These are phyloP conservation scores for Notarius lentiginosus DNA, from an alignment of 2,113 vertebrate species.

Conservation along the genomic window DNA sequence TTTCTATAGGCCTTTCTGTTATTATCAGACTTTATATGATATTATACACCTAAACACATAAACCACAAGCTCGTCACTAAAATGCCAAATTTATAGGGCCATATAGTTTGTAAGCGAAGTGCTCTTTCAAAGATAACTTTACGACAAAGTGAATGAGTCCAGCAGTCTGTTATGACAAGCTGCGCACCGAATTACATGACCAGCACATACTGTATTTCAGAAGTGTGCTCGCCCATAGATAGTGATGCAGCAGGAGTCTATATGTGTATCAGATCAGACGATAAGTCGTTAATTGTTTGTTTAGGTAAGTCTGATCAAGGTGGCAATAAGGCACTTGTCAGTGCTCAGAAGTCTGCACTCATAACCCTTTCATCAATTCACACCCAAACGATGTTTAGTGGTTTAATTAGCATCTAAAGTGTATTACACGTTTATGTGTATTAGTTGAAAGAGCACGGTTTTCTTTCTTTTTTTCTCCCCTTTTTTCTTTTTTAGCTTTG, in stretches of 20 bases:
- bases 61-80: background rate
- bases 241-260: slow-evolving; percentile 17
- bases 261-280: slow-evolving; percentile 6
- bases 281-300: slow-evolving; percentile 33
- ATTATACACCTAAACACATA: background rate
- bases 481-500: slow-evolving; percentile 52
- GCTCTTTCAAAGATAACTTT: background rate
- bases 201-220: background rate
- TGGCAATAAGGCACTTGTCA: slow-evolving; percentile 49
- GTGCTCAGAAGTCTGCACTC: slow-evolving; percentile 54
- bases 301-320: slow-evolving; percentile 54
- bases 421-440: slow-evolving; percentile 54
- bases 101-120: background rate
- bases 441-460: slow-evolving; percentile 39
- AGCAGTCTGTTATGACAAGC: background rate
- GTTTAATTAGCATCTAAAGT: slow-evolving; percentile 64
- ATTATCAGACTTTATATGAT: background rate
- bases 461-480: too few relatives aligned
- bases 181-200: background rate
- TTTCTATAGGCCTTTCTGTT: background rate
- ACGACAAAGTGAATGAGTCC: background rate
- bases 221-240: background rate
- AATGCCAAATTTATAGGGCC: background rate
- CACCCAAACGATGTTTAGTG: slow-evolving; percentile 44
- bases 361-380: slow-evolving; percentile 53